These are phyloP conservation scores for Epinotia nisella DNA, from an alignment of 2,888 invertebrate genomes.

Conservation along the genomic window DNA sequence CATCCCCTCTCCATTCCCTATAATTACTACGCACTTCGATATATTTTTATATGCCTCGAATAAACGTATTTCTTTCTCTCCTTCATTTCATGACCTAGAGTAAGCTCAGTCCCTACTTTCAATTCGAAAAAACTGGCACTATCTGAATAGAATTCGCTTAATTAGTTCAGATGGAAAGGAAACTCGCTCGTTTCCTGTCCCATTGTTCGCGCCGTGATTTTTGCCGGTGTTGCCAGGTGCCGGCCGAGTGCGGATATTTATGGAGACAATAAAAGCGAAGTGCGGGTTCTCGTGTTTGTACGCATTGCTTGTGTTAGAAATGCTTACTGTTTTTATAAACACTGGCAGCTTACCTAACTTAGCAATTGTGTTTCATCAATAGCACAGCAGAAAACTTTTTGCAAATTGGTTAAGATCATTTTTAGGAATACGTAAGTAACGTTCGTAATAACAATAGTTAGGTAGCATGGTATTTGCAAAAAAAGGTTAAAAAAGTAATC, in stretches of 20 bases:
- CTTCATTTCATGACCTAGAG: background rate
- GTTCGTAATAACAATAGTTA: background rate
- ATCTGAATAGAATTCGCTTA: slow-evolving; percentile 61
- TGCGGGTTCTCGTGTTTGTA: slow-evolving; percentile 12
- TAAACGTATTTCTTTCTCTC: background rate
- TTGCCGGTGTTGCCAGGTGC: slow-evolving; percentile 45
- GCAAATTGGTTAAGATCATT: background rate
- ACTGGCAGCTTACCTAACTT: background rate
- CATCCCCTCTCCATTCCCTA: no score
- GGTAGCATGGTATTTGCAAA: no score
- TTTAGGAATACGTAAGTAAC: no score
- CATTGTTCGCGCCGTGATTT: slow-evolving; percentile 67
- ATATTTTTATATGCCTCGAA: background rate
- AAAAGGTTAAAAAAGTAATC: no score
- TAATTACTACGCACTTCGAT: background rate
- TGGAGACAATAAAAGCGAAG: slow-evolving; percentile 27
- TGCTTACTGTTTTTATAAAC: slow-evolving; percentile 3
- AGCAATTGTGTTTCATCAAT: background rate
- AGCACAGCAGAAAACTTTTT: background rate
- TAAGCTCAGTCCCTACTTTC: background rate
- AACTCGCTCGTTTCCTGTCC: slow-evolving; percentile 59
- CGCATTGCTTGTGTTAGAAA: slow-evolving; percentile 5
- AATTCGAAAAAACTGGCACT: slow-evolving; percentile 34
- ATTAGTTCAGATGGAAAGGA: slow-evolving; percentile 63
- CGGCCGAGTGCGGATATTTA: slow-evolving; percentile 20